These are phyloP conservation scores for Tamandua tetradactyla DNA, from an alignment of 2,797 vertebrate species.

Conservation along the genomic window DNA sequence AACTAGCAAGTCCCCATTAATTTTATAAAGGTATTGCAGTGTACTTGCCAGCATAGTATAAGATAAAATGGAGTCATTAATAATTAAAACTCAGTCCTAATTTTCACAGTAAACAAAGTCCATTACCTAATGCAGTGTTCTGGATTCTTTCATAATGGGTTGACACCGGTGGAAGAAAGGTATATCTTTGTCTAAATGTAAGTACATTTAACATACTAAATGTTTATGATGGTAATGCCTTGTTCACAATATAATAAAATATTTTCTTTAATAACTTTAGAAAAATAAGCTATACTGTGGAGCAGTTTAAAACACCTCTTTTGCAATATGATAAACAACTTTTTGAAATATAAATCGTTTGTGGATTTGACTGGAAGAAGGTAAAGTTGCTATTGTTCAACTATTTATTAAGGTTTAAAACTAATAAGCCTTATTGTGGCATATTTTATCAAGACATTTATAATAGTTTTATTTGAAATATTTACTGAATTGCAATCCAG, in stretches of 20 bases:
- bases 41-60: background rate
- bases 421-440: background rate
- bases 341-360: background rate
- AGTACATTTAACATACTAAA: background rate
- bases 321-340: background rate
- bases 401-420: background rate
- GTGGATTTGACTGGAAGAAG: background rate
- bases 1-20: background rate
- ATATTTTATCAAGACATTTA: background rate
- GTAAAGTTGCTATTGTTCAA: background rate
- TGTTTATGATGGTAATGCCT: background rate
- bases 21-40: slow-evolving; percentile 26
- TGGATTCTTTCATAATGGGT: slow-evolving; percentile 45
- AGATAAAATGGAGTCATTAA: slow-evolving; percentile 44
- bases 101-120: slow-evolving; percentile 48
- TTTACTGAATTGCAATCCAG: background rate
- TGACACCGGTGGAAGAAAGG: slow-evolving; percentile 32
- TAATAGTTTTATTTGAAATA: background rate
- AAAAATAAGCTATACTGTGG: background rate
- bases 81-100: slow-evolving; percentile 50
- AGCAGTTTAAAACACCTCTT: background rate
- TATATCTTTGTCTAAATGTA: background rate
- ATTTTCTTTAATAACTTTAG: background rate
- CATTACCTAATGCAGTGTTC: slow-evolving; percentile 3
- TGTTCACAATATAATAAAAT: background rate